Base-by-base conservation (phyloP, 2,113 vertebrate genomes). In the Python bivittatus region DNA sequence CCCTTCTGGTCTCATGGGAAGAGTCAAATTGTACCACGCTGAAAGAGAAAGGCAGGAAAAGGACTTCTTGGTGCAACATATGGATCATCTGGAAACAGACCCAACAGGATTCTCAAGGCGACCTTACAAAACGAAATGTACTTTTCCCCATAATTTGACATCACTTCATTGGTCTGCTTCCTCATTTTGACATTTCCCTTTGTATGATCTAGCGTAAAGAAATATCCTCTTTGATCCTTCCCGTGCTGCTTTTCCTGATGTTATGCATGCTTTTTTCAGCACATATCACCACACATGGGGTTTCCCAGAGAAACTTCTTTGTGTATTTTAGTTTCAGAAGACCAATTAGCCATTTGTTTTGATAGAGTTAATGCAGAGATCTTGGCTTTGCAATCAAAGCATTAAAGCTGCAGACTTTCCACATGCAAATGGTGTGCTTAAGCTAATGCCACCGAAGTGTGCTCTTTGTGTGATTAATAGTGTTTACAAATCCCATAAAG, bases 291-390 rank as follows among this genome's bases (percentile, higher is more conserved):
- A 92, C 94, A 90, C 91, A 33, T 48, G 92, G 95, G 93, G 92
- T 94, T 93, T 94, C 94, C 0, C 0, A 54, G 93, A 97, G 92
- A 96, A 95, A 92, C 90, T 56, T 61, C 17, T 96, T 95, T 94
- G 92, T 95, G 93, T 96, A 93, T 85, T 97, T 96, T 96, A 61
- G 48, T 53, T 97, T 86, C 84, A 91, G 54, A 61, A 97, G 93
- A 94, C 93, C 92, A 95, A 93, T 93, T 91, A 96, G 84, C 93
- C 94, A 93, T 95, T 97, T 93, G 92, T 91, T 96, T 96, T 97
- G 95, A 96, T 93, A 93, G 96, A 96, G 94, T 94, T 96, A 96
- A 97, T 94, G 94, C 91, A 92, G 95, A 95, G 93, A 95, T 95
- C 95, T 85, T 96, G 97, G 97, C 96, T 96, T 95, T 91, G 90